phyloP scores from a whole-genome alignment of 2,797 vertebrate species.

The Todus mexicanus region DNA sequence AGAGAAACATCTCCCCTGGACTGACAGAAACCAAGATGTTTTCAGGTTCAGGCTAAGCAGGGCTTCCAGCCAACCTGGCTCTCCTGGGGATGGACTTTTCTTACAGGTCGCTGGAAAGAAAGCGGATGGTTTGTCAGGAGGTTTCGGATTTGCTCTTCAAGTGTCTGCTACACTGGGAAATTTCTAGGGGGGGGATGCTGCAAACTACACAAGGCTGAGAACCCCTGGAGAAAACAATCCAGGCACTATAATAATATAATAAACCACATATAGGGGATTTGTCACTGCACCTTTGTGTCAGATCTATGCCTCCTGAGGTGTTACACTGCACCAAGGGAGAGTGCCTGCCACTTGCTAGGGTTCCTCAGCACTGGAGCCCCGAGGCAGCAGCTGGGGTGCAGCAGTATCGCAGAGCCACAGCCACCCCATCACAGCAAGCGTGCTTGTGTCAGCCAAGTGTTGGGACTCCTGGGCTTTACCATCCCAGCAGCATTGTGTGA shows the following conservation, averaged over 20 bases:
- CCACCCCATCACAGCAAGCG: not conserved
- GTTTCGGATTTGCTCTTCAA: not conserved
- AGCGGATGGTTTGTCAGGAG: not conserved
- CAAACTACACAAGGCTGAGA: not conserved
- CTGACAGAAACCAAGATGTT: not conserved
- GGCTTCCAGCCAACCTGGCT: not conserved
- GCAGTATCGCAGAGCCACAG: not conserved
- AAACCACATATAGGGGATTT: not conserved
- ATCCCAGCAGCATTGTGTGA: accelerated
- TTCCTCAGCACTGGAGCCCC: not conserved
- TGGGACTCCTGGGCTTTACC: not conserved
- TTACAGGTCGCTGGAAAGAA: not conserved
- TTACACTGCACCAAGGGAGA: accelerated
- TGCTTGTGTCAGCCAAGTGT: not conserved
- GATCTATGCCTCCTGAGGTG: accelerated
- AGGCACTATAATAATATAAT: accelerated
- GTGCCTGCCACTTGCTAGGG: not conserved
- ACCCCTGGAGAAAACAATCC: not conserved
- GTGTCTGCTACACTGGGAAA: not conserved
- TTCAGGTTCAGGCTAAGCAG: not conserved
- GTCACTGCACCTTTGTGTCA: not conserved
- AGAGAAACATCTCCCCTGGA: not conserved
- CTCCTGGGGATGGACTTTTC: not conserved
- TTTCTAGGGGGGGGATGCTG: not conserved
- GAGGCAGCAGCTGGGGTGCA: not conserved